Evolutionary conservation across 2,113 vertebrate species (phyloP).

Genomic region (Naja naja): DNA sequence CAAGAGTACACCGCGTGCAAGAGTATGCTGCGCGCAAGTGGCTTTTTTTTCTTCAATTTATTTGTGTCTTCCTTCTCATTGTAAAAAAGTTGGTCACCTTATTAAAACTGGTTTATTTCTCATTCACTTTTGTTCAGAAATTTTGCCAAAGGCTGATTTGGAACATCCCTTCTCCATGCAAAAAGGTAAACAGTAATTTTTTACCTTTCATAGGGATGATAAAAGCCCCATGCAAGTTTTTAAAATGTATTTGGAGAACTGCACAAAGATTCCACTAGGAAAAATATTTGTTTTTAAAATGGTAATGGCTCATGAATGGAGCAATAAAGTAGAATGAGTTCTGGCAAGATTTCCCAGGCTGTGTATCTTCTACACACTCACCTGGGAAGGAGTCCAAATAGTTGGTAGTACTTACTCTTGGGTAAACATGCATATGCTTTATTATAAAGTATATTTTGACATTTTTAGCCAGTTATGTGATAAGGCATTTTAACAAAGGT

Average conservation of each 20-base stretch:
- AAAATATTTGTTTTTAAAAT: background rate
- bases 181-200: conserved; percentile 25
- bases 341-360: background rate
- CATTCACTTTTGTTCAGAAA: conserved; percentile 44
- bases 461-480: background rate
- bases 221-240: conserved; percentile 39
- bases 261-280: background rate
- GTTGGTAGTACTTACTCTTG: background rate
- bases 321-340: background rate
- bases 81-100: too few species aligned
- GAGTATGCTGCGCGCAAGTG: background rate
- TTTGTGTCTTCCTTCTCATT: too few species aligned
- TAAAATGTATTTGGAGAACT: conserved; percentile 19
- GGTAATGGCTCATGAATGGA: background rate
- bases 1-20: too few species aligned
- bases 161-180: conserved; percentile 51
- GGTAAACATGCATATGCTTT: background rate
- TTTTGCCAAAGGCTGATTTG: conserved; percentile 59
- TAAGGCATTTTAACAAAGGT: background rate
- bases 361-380: background rate
- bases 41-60: too few species aligned
- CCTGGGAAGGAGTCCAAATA: background rate
- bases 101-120: conserved; percentile 65
- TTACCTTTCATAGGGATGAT: conserved; percentile 14
- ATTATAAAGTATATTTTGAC: background rate